phyloP scores from a whole-genome alignment of 2,888 invertebrate species.

The Agrilus cyanescens region DNA sequence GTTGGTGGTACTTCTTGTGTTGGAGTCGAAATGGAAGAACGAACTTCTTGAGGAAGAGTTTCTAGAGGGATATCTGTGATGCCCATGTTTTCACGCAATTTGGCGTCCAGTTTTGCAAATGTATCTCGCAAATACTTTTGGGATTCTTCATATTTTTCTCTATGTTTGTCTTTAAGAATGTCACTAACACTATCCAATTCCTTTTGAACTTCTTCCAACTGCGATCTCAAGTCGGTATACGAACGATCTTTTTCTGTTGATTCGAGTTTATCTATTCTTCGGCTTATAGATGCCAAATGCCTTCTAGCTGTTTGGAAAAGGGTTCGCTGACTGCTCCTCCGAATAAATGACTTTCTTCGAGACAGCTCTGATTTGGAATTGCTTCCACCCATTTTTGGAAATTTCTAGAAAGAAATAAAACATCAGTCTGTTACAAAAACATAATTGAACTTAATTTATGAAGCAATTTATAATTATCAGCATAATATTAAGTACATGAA shows the following conservation, averaged over 20 bases:
- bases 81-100: neutral
- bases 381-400: constrained; percentile 6
- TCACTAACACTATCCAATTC: constrained; percentile 1
- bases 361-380: constrained; percentile 3
- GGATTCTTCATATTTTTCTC: constrained; percentile 4
- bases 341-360: constrained; percentile 7
- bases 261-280: neutral
- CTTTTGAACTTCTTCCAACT: constrained; percentile 4
- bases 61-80: neutral
- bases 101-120: neutral
- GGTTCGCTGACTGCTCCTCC: constrained; percentile 8
- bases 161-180: constrained; percentile 6
- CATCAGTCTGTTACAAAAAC: no score
- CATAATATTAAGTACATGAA: no score
- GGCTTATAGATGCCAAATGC: constrained; percentile 3
- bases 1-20: no score
- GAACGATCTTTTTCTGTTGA: neutral
- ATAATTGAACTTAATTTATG: no score
- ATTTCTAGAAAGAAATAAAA: neutral
- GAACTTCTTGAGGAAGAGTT: no score
- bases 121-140: constrained; percentile 2
- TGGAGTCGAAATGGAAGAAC: no score
- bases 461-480: no score
- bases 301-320: constrained; percentile 5
- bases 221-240: neutral